Evolutionary conservation across 2,888 invertebrate species (phyloP), one percentile per base, ranked within the genome.

Genomic region (Pseudococcus jackbeardsleyi): DNA sequence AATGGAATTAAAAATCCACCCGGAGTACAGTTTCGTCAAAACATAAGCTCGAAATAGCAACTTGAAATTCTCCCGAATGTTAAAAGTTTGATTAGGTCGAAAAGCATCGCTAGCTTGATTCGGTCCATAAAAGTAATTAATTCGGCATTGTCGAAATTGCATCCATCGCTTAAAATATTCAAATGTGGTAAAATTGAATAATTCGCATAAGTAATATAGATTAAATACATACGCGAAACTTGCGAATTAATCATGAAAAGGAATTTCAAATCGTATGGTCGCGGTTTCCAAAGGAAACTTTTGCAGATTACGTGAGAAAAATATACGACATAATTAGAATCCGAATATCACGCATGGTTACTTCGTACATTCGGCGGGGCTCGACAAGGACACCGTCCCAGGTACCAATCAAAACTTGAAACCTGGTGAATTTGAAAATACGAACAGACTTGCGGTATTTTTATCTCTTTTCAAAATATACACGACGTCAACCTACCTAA

Each of bases 291-390:
- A 17, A 17, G 72, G 33, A 72, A 72, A 72, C 39, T 72, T 72
- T 72, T 33, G 72, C 72, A 72, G 72, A 72, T 64, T 72, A 72
- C 72, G 72, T 72, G 72, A 72, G 72, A 72, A 72, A 72, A 72
- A 72, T 72, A 72, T 72, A 72, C 33, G 72, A 72, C 72, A 72
- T 72, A 72, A 72, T 72, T 33, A 33, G 72, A 72, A 72, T 72
- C 72, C 72, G 17, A 72, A 72, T 72, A 72, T 72, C 72, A 72
- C 33, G 72, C 72, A 17, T 72, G 72, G 72, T 72, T 72, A 72
- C 15, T 33, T 33, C 72, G 33, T 72, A 64, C 19, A 15, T 17
- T 0, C 12, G 26, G 11, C 42, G 0, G 17, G 17, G 72, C 39
- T 72, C 72, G 72, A 72, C 72, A 72, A 72, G n/a, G 72, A 72